phyloP scores from a whole-genome alignment of 92 coral and sea anemone genomes.

The Parazoanthus swiftii region DNA sequence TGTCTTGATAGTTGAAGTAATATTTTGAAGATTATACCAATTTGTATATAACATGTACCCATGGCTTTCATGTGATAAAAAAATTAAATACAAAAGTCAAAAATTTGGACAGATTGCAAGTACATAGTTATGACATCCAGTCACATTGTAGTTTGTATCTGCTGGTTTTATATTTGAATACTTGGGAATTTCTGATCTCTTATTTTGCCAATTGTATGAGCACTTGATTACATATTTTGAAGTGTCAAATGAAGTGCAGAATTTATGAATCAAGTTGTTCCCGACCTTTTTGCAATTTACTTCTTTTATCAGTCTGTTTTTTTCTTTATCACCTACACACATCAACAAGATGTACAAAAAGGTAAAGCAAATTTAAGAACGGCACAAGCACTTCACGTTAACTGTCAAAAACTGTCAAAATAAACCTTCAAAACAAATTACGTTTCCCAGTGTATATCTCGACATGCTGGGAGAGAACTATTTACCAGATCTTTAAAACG shows the following conservation, averaged over 20 bases:
- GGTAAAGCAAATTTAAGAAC: not conserved
- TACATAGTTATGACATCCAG: not conserved
- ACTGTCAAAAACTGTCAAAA: constrained; percentile 1
- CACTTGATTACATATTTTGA: not conserved
- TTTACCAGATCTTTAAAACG: too few relatives aligned
- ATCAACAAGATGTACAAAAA: not conserved
- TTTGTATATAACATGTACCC: not conserved
- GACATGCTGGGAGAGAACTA: too few relatives aligned
- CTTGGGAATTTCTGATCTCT: not conserved
- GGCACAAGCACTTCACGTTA: not conserved
- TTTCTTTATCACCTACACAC: not conserved
- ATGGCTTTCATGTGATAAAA: too few relatives aligned
- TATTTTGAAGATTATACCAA: not conserved
- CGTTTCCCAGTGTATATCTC: too few relatives aligned
- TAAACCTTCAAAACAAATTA: not conserved
- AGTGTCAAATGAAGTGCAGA: not conserved
- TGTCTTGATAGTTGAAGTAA: not conserved
- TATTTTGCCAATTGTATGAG: not conserved
- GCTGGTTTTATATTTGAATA: too few relatives aligned
- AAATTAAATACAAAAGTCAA: too few relatives aligned
- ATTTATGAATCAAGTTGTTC: not conserved
- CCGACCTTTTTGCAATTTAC: not conserved
- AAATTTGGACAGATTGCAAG: not conserved
- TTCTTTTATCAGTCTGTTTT: not conserved
- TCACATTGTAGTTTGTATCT: not conserved